Base-by-base conservation (phyloP, 2,113 vertebrate genomes). In the Baryphthengus martii region DNA sequence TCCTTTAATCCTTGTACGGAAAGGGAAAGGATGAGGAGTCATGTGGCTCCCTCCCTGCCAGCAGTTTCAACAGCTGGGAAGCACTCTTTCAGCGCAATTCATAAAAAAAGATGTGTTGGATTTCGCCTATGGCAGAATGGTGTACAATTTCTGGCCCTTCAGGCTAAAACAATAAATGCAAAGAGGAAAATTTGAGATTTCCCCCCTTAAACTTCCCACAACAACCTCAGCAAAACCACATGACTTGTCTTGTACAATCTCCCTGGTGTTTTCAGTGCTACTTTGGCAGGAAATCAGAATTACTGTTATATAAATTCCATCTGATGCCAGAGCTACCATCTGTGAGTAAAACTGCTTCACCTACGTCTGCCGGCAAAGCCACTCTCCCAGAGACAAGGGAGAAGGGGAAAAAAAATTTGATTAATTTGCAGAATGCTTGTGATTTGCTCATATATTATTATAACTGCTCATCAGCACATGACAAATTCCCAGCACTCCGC, bases 401-500 rank as follows among this genome's bases (percentile, higher is more conserved):
- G 98, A 97, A 97, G 96, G 96, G 96, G 94, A 42, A 93, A 97
- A 96, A 95, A 98, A 98, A 98, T 98, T 98, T 98, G 98, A 99
- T 99, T 99, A 98, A 99, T 99, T 99, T 98, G 98, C 98, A 98
- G 98, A 99, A 98, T 98, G 98, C 98, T 98, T 98, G 98, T 98
- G 98, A 99, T 99, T 99, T 98, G 98, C 98, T 98, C 98, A 98
- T 99, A 98, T 98, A 98, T 98, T 99, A 99, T 99, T 98, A 98
- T 98, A 99, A 98, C 98, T 98, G 98, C 98, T 99, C 98, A 98
- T 98, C 98, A 98, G 98, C 98, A 99, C 98, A 98, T 98, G 98
- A 99, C 98, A 98, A 98, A 98, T 98, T 97, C 98, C 98, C 97
- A 98, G 97, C 98, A 98, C 98, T 98, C 96, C 65, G 97, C 98